Evolutionary conservation across 2,797 vertebrate genomes (phyloP).

Genomic region (Schizopygopsis malacanthus): DNA sequence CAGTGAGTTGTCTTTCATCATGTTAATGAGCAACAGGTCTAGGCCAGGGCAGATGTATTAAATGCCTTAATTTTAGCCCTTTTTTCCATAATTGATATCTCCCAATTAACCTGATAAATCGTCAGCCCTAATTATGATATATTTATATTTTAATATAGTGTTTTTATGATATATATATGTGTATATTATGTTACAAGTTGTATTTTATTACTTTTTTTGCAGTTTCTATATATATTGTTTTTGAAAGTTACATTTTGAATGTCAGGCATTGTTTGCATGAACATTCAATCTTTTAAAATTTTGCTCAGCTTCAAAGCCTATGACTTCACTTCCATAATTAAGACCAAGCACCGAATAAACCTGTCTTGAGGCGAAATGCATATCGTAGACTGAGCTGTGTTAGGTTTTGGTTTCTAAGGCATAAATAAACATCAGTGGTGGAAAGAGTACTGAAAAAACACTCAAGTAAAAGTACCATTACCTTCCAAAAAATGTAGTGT

Average conservation of each 20-base stretch:
- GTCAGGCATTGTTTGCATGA: background rate
- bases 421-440: conserved; percentile 43
- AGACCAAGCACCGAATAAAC: conserved; percentile 44
- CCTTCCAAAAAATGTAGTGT: no score
- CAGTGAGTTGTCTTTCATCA: background rate
- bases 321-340: conserved; percentile 30
- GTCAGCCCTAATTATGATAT: background rate
- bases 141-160: background rate
- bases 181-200: background rate
- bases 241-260: conserved; percentile 10
- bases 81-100: background rate
- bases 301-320: conserved; percentile 18
- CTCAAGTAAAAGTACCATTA: no score
- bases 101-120: background rate
- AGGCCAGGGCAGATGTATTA: background rate
- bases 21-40: background rate
- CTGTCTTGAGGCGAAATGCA: conserved; percentile 1
- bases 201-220: background rate
- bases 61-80: background rate
- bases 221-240: background rate
- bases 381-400: conserved; percentile 10
- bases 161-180: background rate
- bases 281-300: background rate
- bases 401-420: conserved; percentile 37
- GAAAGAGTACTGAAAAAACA: no score